Evolutionary conservation across 2,797 vertebrate species (phyloP).

Genomic region (Pseudocheirus occidentalis): DNA sequence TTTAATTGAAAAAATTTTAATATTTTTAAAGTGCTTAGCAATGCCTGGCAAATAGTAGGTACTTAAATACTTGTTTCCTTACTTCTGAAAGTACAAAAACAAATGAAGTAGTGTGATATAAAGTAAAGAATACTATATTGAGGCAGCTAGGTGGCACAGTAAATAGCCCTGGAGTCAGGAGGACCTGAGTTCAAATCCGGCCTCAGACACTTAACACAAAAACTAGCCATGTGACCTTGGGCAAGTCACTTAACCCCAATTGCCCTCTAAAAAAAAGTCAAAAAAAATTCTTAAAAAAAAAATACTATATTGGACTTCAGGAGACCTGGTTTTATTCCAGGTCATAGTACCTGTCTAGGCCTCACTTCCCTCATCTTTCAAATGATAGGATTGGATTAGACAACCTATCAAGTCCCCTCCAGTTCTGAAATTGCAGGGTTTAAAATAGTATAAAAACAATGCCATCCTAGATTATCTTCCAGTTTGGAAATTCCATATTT

Average conservation of each 20-base stretch:
- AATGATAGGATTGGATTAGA: background rate
- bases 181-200: too few species aligned
- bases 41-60: background rate
- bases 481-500: background rate
- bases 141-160: too few species aligned
- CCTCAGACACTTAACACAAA: too few species aligned
- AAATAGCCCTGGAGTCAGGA: too few species aligned
- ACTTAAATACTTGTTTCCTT: background rate
- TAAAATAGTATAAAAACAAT: conserved; percentile 11
- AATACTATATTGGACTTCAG: background rate
- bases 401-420: background rate
- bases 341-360: background rate
- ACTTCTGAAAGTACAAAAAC: background rate
- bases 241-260: too few species aligned
- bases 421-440: background rate
- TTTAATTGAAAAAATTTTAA: background rate
- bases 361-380: background rate
- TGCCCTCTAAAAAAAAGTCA: too few species aligned
- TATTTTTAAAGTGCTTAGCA: background rate
- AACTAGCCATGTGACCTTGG: too few species aligned
- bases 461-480: background rate
- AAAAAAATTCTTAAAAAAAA: too few species aligned
- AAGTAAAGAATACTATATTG: background rate
- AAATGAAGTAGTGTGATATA: background rate
- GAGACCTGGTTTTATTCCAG: background rate